Base-by-base conservation (phyloP, 2,797 vertebrate species). In the Scolopax bukidnonensis region DNA sequence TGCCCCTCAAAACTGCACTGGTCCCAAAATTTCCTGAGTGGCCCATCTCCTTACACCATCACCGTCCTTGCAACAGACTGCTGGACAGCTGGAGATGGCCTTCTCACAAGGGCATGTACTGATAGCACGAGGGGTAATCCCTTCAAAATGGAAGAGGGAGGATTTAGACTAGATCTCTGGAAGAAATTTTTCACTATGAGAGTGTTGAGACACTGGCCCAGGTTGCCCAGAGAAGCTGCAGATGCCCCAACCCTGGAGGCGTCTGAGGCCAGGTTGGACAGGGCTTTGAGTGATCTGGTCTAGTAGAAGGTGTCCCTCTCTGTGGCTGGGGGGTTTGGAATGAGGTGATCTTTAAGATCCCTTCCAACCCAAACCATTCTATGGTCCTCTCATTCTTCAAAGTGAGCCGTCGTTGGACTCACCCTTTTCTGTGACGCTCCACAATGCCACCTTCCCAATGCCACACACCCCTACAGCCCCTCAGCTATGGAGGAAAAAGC, bases 381-480 rank as follows among this genome's bases (percentile, higher is more conserved):
- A 27, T 27, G 16, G 17, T 17, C 16, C n/a, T 36, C 23, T 5
- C 15, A n/a, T 56, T 56, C 54, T 32, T 53, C 82, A 11, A 21
- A 50, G 4, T 14, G 28, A 9, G 30, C 45, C 51, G 9, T 25
- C 28, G 3, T 6, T 3, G 28, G 17, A 43, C 11, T 41, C 17
- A 0, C 50, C 24, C 16, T 3, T 16, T 2, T 5, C 27, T 28
- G n/a, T 2, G 2, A 3, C 27, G 6, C 1, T 0, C 15, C 5
- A 0, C 43, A 5, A 41, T 41, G 24, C 27, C 45, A 0, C 10
- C 11, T 4, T 69, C 33, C 40, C 41, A 6, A 1, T 0, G 0
- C 40, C 2, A 1, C 17, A 23, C 8, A 0, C 12, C 50, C 17
- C 57, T 12, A 2, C 3, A 2, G 67, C 63, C 36, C 71, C 68